Evolutionary conservation across 2,113 vertebrate genomes (phyloP).

Genomic region (Tinamus guttatus): DNA sequence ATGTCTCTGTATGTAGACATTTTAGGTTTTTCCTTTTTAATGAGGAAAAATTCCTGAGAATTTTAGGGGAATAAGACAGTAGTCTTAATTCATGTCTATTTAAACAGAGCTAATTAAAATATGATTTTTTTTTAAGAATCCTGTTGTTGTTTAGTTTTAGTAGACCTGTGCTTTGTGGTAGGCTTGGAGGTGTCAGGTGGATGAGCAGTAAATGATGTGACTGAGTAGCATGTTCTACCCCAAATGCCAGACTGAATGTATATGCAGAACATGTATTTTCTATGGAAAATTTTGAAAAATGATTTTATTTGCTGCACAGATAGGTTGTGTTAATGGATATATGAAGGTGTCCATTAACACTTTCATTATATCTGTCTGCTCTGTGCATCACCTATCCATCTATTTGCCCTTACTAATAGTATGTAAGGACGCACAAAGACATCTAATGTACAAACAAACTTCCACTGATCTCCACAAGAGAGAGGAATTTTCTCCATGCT

Average conservation of each 20-base stretch:
- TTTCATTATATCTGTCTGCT: background rate
- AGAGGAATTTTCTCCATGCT: accelerated
- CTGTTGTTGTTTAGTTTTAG: background rate
- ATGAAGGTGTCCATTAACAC: background rate
- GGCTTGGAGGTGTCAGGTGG: background rate
- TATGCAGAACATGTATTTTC: background rate
- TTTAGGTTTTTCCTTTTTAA: background rate
- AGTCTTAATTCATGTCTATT: background rate
- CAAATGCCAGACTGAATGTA: background rate
- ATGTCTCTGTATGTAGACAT: no score
- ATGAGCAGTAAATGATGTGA: background rate
- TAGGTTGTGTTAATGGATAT: background rate
- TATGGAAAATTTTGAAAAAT: background rate
- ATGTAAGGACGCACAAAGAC: background rate
- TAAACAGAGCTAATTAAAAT: background rate
- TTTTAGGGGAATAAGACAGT: background rate
- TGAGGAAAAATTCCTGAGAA: background rate
- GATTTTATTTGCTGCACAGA: background rate
- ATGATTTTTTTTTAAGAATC: background rate
- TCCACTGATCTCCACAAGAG: background rate
- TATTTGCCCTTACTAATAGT: background rate
- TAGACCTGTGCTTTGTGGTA: background rate
- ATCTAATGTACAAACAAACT: background rate
- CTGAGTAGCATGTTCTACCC: background rate
- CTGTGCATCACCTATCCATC: accelerated